Conservation (phyloP, 2,797 vertebrate genomes). For the Eidolon dupreanum region DNA sequence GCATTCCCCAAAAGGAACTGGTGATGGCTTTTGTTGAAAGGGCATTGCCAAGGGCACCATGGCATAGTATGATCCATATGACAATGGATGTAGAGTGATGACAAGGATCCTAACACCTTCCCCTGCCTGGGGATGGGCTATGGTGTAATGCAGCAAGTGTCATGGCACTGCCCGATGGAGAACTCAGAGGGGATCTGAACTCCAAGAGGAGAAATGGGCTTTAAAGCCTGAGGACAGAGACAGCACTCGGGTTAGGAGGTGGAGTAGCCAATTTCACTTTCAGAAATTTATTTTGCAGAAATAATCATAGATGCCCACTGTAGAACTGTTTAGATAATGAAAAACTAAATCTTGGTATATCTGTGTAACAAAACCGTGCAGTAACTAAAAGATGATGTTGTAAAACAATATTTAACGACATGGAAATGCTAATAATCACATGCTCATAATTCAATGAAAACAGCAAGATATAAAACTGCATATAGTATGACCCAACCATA, state of each 20-base stretch:
- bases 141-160: background rate
- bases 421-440: background rate
- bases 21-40: background rate
- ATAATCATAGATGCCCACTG: background rate
- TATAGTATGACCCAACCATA: background rate
- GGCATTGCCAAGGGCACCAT: background rate
- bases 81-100: rapidly evolving
- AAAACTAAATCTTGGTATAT: background rate
- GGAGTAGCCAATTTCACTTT: background rate
- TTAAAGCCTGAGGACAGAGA: background rate
- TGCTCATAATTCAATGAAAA: background rate
- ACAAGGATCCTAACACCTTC: background rate
- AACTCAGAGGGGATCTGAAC: background rate
- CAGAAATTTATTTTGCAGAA: background rate
- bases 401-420: background rate
- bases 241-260: background rate
- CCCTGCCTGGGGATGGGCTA: rapidly evolving
- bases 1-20: background rate
- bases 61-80: rapidly evolving
- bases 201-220: background rate
- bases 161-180: rapidly evolving
- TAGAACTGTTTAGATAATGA: background rate
- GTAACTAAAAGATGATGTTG: background rate
- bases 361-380: background rate
- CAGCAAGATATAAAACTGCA: background rate